These are phyloP conservation scores for Centroberyx gerrardi DNA, from an alignment of 2,797 vertebrate species.

Conservation along the genomic window DNA sequence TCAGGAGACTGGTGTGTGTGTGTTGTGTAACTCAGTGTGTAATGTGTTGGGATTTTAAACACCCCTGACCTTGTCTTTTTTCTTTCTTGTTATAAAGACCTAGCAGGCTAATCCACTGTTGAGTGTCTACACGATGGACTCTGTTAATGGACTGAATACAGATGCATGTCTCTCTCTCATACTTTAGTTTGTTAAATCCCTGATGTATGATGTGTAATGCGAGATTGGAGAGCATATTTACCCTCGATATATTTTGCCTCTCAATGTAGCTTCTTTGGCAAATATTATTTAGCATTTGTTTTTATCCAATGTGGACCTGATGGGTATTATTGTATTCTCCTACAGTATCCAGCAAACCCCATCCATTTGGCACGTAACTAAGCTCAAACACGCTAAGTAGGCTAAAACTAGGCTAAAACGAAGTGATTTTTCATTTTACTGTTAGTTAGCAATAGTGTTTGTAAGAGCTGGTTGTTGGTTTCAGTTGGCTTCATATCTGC, in stretches of 20 bases:
- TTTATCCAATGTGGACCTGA: too few species aligned
- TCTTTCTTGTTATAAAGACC: slow-evolving; percentile 15
- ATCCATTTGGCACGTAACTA: too few species aligned
- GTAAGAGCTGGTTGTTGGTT: too few species aligned
- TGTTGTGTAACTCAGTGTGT: neutral
- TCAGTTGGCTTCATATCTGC: too few species aligned
- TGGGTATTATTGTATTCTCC: too few species aligned
- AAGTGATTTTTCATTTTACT: too few species aligned
- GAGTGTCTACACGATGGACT: slow-evolving; percentile 12
- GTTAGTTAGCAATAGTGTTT: too few species aligned
- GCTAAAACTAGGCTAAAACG: too few species aligned
- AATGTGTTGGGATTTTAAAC: neutral
- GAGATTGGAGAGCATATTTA: slow-evolving; percentile 31
- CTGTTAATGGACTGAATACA: slow-evolving; percentile 7
- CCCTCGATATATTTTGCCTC: neutral
- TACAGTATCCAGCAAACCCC: too few species aligned
- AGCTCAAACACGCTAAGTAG: too few species aligned
- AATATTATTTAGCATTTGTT: too few species aligned
- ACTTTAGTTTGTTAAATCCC: slow-evolving; percentile 32
- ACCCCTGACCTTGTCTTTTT: slow-evolving; percentile 28
- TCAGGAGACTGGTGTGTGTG: neutral
- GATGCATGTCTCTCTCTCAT: neutral
- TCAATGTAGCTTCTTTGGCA: slow-evolving; percentile 5
- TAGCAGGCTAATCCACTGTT: slow-evolving; percentile 17
- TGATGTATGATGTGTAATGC: slow-evolving; percentile 31